Percentiles rank a stretch among this genome's conserved stretches.
These are phyloP conservation scores for Holocentrus rufus DNA, from an alignment of 2,797 vertebrate species.

Conservation along the genomic window DNA sequence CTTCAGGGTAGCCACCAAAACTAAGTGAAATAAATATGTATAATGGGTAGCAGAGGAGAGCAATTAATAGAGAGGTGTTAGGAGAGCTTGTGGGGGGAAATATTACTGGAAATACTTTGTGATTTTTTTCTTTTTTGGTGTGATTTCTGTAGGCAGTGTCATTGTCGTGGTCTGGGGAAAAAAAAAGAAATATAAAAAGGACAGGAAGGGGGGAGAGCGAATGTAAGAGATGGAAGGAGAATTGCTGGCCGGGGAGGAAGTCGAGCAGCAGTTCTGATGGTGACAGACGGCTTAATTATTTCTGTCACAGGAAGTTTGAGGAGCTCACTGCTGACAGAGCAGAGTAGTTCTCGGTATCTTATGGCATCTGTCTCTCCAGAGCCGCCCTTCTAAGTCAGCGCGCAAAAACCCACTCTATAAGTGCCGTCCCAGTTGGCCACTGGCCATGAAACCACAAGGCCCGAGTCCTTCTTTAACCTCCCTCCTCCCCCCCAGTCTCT, in stretches of 20 bases:
- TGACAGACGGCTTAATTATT: conserved; percentile 73
- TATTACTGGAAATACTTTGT: conserved; percentile 18
- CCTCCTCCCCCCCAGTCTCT: conserved; percentile 6
- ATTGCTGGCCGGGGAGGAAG: conserved; percentile 29
- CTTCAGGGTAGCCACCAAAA: conserved; percentile 18
- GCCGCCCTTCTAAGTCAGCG: conserved; percentile 34
- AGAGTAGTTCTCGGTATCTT: conserved; percentile 53
- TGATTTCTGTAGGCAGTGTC: conserved; percentile 8
- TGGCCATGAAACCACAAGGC: conserved; percentile 39
- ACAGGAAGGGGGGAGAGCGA: background rate
- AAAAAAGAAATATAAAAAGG: conserved; percentile 3
- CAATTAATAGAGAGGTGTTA: conserved; percentile 30
- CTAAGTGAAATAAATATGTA: conserved; percentile 10
- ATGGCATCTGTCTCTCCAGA: conserved; percentile 61
- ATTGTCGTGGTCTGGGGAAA: background rate
- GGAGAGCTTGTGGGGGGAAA: no score
- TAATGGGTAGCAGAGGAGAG: conserved; percentile 15
- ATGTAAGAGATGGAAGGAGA: background rate
- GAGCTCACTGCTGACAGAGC: conserved; percentile 55
- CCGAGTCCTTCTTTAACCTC: conserved; percentile 32
- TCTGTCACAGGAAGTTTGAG: conserved; percentile 67
- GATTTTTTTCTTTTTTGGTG: background rate
- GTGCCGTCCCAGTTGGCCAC: conserved; percentile 50
- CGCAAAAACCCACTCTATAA: conserved; percentile 32
- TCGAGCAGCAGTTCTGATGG: conserved; percentile 35